A percentile compares a stretch with the other conserved stretches of the same genome.
These are phyloP conservation scores for Rugalucina vietnamica DNA, from an alignment of 2,888 invertebrate species.

Conservation along the genomic window DNA sequence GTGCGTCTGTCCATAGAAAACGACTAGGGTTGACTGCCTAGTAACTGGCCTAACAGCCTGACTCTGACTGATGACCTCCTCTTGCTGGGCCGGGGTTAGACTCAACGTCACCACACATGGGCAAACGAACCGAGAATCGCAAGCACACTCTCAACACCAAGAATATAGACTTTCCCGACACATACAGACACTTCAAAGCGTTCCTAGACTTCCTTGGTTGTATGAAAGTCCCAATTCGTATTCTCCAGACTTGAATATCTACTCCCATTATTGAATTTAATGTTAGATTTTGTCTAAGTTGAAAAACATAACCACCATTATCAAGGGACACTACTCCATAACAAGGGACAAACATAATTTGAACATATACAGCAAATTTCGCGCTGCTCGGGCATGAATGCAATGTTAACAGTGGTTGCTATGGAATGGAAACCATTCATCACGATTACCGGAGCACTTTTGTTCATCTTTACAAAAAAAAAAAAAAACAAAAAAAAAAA, in stretches of 20 bases:
- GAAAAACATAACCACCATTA: slow-evolving; percentile 2
- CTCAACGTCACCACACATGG: slow-evolving; percentile 17
- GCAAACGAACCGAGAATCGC: not conserved
- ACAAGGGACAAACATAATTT: too few relatives aligned
- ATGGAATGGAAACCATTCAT: too few relatives aligned
- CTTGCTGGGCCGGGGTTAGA: not conserved
- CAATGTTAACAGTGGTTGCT: too few relatives aligned
- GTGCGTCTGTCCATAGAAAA: too few relatives aligned
- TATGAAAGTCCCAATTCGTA: not conserved
- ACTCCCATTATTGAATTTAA: not conserved
- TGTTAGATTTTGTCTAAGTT: not conserved
- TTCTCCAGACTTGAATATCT: not conserved
- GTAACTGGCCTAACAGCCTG: not conserved
- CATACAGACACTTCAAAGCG: not conserved
- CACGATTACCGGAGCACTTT: too few relatives aligned
- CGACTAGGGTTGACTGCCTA: not conserved
- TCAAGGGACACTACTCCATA: slow-evolving; percentile 8
- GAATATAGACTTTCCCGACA: not conserved
- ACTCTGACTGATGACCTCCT: too few relatives aligned
- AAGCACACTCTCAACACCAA: not conserved
- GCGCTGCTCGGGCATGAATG: too few relatives aligned
- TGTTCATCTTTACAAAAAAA: too few relatives aligned
- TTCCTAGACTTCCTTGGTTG: not conserved
- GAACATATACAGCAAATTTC: too few relatives aligned
- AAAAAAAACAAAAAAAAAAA: too few relatives aligned